A percentile compares a stretch with the other conserved stretches of the same genome.
Conservation (phyloP, 2,888 invertebrate genomes). For the Teinopalpus imperialis region DNA sequence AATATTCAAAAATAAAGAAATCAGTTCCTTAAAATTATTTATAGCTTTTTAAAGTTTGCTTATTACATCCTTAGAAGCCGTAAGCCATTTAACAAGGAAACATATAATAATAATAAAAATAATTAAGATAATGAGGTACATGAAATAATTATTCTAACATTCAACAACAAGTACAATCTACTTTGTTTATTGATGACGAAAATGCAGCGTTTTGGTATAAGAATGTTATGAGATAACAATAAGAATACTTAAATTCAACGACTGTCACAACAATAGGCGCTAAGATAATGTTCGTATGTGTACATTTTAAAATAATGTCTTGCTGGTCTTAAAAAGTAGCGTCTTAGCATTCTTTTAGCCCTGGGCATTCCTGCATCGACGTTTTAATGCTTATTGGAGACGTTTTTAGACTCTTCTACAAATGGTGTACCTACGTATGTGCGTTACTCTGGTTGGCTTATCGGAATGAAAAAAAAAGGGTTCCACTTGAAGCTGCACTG, state of each 20-base stretch:
- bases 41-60: too few species aligned
- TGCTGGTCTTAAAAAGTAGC: slow-evolving; percentile 10
- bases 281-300: slow-evolving; percentile 11
- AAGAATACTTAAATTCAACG: slow-evolving; percentile 1
- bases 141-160: too few species aligned
- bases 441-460: slow-evolving; percentile 19
- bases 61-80: too few species aligned
- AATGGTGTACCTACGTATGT: slow-evolving; percentile 24
- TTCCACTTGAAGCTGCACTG: slow-evolving; percentile 19
- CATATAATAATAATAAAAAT: too few species aligned
- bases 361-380: slow-evolving; percentile 11
- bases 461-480: slow-evolving; percentile 18
- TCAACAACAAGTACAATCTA: not conserved
- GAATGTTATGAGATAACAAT: slow-evolving; percentile 1
- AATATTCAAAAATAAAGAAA: too few species aligned
- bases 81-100: too few species aligned
- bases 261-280: slow-evolving; percentile 14
- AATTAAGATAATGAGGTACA: too few species aligned
- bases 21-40: too few species aligned
- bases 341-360: slow-evolving; percentile 15
- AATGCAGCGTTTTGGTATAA: not conserved
- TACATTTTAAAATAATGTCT: slow-evolving; percentile 15
- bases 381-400: slow-evolving; percentile 22
- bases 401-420: slow-evolving; percentile 21
- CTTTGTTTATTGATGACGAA: not conserved